Evolutionary conservation across 2,797 vertebrate species (phyloP).

Genomic region (Scyliorhinus canicula): DNA sequence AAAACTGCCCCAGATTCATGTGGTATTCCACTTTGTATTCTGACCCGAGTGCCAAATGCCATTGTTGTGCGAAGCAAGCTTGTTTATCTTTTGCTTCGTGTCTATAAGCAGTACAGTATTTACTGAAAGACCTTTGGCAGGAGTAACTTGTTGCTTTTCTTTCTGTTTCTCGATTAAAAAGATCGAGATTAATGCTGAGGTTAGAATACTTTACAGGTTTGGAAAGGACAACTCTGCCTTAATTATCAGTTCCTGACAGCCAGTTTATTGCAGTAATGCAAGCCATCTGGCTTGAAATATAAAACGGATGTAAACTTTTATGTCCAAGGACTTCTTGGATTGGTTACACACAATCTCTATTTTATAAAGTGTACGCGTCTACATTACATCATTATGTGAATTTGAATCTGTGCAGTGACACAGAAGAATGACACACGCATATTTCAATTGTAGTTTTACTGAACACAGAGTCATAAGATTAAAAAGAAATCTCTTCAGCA

Average conservation of each 20-base stretch:
- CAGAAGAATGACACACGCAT: neutral
- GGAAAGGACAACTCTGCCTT: neutral
- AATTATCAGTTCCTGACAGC: neutral
- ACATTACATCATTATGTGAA: neutral
- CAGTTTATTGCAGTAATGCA: neutral
- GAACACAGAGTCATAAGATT: neutral
- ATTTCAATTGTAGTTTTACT: neutral
- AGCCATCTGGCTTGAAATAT: neutral
- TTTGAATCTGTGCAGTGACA: neutral
- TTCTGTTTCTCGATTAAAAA: neutral
- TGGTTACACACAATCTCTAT: neutral
- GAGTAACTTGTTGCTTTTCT: neutral
- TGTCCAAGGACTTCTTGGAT: neutral
- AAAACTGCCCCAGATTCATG: no score
- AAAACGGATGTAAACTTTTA: neutral
- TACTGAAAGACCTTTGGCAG: conserved; percentile 6
- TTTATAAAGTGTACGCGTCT: neutral
- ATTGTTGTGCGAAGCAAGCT: neutral
- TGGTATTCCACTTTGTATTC: neutral
- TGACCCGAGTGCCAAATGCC: neutral
- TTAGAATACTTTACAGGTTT: neutral
- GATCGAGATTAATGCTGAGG: neutral
- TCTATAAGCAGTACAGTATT: neutral
- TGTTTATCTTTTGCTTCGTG: neutral
- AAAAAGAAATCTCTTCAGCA: neutral